Percentiles rank a stretch among this genome's conserved stretches.
Conservation (phyloP, 30 jellyfish, hydroid and myxozoan species). For the Catostylus mosaicus region DNA sequence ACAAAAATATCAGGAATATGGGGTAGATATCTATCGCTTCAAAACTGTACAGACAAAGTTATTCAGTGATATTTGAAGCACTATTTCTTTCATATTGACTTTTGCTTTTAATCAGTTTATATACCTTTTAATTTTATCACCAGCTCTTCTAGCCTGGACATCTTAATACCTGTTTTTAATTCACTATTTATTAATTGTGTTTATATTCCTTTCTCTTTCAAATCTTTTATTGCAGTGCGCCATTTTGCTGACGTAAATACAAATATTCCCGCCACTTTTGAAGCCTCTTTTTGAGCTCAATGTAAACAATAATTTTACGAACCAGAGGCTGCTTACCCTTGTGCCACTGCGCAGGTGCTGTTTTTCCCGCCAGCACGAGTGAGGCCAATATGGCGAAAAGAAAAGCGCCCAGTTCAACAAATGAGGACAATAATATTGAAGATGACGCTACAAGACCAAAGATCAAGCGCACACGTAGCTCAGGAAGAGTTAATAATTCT, state of each 20-base stretch:
- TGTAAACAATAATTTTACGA: too few relatives aligned
- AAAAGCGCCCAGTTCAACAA: not conserved
- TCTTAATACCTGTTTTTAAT: not conserved
- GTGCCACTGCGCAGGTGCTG: not conserved
- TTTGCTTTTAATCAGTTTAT: not conserved
- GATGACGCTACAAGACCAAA: not conserved
- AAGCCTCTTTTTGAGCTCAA: not conserved
- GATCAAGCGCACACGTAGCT: slow-evolving; percentile 10
- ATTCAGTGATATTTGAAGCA: too few relatives aligned
- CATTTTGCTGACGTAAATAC: not conserved
- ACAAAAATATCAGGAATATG: too few relatives aligned
- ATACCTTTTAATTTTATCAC: not conserved
- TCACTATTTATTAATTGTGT: not conserved
- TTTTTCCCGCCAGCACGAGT: not conserved
- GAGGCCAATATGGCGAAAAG: not conserved
- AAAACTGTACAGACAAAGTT: too few relatives aligned
- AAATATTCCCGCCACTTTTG: not conserved
- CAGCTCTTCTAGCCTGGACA: not conserved
- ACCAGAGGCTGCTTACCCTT: not conserved
- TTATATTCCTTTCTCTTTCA: not conserved
- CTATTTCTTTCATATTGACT: too few relatives aligned
- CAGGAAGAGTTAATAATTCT: not conserved
- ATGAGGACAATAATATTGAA: not conserved
- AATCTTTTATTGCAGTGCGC: not conserved
- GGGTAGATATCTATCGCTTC: too few relatives aligned